Conservation (phyloP, 23 tunicate genomes). For the Clavelina lepadiformis region DNA sequence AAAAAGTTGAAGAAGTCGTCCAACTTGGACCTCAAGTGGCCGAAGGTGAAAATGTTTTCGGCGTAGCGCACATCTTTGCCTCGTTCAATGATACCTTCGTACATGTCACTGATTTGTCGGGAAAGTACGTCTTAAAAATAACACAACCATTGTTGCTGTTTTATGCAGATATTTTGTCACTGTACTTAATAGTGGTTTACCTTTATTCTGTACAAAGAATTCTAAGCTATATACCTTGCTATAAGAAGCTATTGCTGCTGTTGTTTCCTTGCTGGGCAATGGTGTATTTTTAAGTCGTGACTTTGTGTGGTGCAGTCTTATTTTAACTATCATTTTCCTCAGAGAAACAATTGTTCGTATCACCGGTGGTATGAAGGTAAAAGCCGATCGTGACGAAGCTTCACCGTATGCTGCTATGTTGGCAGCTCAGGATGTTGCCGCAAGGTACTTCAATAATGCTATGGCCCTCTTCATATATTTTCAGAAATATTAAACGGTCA, state of each 20-base stretch:
- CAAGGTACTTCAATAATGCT: conserved; percentile 56
- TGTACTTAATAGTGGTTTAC: too few species aligned
- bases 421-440: conserved; percentile 99
- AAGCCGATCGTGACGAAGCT: conserved; percentile 98
- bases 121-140: conserved; percentile 53
- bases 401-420: conserved; percentile 99
- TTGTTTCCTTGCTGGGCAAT: too few species aligned
- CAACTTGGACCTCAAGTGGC: conserved; percentile 98
- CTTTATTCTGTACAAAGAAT: too few species aligned
- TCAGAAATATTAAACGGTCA: conserved; percentile 1
- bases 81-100: conserved; percentile 99
- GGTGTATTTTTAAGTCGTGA: too few species aligned
- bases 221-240: too few species aligned
- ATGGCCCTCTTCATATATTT: background rate
- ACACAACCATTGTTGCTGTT: too few species aligned
- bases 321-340: too few species aligned
- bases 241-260: too few species aligned
- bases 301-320: too few species aligned
- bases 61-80: conserved; percentile 97
- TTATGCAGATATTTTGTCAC: too few species aligned
- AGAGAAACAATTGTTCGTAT: conserved; percentile 94
- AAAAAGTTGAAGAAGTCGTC: conserved; percentile 89
- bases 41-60: conserved; percentile 98
- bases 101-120: conserved; percentile 95
- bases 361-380: conserved; percentile 99